Conservation (phyloP, 2,888 invertebrate species). For the Cyclophora albipunctata region DNA sequence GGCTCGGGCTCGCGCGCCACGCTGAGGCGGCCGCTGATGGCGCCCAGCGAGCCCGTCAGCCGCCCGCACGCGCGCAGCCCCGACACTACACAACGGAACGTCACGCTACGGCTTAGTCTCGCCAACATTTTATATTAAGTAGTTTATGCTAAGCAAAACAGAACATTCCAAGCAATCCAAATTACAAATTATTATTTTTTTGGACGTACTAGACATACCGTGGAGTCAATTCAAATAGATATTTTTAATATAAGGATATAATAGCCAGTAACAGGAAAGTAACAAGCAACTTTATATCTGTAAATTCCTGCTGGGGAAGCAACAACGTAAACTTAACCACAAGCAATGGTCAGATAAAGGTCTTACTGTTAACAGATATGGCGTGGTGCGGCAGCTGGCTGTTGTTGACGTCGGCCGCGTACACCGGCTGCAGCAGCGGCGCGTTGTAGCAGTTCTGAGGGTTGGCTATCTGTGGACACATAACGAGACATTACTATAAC, state of each 20-base stretch:
- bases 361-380: conserved; percentile 46
- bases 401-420: conserved; percentile 37
- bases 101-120: no score
- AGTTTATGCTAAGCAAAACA: no score
- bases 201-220: no score
- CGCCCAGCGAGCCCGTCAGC: conserved; percentile 64
- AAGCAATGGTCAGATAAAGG: not conserved
- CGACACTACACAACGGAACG: conserved; percentile 25
- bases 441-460: conserved; percentile 60
- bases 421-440: conserved; percentile 55
- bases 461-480: conserved; percentile 44
- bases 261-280: not conserved
- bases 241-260: no score
- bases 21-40: conserved; percentile 54
- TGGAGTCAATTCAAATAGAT: no score
- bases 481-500: no score
- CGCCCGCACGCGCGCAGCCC: conserved; percentile 49
- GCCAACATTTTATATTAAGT: no score
- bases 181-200: no score
- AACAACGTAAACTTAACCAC: no score
- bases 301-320: no score
- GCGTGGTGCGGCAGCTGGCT: conserved; percentile 44
- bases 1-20: conserved; percentile 57
- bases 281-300: not conserved
- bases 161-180: no score